Conservation (phyloP, 2,797 vertebrate genomes). For the Spheniscus humboldti region DNA sequence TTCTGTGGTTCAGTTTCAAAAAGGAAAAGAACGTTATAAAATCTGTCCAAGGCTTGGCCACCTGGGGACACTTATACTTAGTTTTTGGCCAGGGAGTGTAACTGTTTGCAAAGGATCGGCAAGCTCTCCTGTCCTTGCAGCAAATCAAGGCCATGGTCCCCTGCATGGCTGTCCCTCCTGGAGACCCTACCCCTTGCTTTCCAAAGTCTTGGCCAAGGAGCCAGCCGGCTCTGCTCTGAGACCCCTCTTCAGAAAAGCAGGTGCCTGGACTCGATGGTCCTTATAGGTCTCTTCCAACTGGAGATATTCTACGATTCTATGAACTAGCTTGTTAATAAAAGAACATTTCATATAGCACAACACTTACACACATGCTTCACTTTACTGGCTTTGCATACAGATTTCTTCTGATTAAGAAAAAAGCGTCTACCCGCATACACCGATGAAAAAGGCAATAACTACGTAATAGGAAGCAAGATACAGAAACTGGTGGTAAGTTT, state of each 20-base stretch:
- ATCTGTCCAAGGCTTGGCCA: not conserved
- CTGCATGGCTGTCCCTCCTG: not conserved
- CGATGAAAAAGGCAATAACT: accelerated
- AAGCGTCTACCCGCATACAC: not conserved
- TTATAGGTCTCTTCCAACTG: not conserved
- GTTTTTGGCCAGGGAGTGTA: accelerated
- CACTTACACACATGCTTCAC: not conserved
- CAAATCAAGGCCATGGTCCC: not conserved
- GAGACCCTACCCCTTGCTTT: not conserved
- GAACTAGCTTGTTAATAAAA: not conserved
- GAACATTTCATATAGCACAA: not conserved
- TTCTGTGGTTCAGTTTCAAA: not conserved
- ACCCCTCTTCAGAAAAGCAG: not conserved
- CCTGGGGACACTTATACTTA: not conserved
- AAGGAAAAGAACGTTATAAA: not conserved
- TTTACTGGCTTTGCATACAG: not conserved
- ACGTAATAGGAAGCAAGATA: accelerated
- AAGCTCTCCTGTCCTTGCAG: not conserved
- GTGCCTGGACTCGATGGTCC: not conserved
- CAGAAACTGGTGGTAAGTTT: accelerated
- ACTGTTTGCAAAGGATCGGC: not conserved
- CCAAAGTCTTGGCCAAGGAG: not conserved
- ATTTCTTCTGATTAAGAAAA: not conserved
- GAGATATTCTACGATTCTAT: not conserved
- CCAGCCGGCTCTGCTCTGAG: not conserved